phyloP scores from a whole-genome alignment of 1,140 invertebrate genomes.

The Grapholita molesta region DNA sequence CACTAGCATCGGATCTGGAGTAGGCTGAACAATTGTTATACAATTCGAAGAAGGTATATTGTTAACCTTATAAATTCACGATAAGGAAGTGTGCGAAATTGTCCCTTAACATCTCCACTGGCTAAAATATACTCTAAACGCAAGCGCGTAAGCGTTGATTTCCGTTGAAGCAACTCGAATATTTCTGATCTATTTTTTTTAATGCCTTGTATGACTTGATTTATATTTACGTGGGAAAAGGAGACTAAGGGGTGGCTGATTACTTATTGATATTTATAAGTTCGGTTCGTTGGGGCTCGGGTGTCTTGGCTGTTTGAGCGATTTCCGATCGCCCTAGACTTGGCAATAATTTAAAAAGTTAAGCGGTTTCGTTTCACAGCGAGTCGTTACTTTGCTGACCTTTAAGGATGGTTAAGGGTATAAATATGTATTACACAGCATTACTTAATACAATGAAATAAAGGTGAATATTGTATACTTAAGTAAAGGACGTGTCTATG shows the following conservation, averaged over 20 bases:
- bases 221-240: constrained; percentile 5
- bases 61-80: constrained; percentile 5
- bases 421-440: too few relatives aligned
- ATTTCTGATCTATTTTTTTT: constrained; percentile 10
- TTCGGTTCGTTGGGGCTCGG: background rate
- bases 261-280: constrained; percentile 9
- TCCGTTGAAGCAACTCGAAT: background rate
- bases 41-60: background rate
- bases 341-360: background rate
- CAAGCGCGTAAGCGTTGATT: background rate
- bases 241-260: background rate
- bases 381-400: background rate
- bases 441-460: too few relatives aligned
- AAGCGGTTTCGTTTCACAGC: background rate
- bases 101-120: background rate
- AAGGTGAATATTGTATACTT: too few relatives aligned
- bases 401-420: too few relatives aligned
- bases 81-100: constrained; percentile 7
- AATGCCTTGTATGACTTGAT: background rate
- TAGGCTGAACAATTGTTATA: constrained; percentile 2
- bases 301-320: constrained; percentile 7
- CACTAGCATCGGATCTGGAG: background rate
- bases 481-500: too few relatives aligned
- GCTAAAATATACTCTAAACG: background rate
- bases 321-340: background rate